These are phyloP conservation scores for Balaenoptera acutorostrata DNA, from an alignment of 2,113 vertebrate genomes.

Conservation along the genomic window DNA sequence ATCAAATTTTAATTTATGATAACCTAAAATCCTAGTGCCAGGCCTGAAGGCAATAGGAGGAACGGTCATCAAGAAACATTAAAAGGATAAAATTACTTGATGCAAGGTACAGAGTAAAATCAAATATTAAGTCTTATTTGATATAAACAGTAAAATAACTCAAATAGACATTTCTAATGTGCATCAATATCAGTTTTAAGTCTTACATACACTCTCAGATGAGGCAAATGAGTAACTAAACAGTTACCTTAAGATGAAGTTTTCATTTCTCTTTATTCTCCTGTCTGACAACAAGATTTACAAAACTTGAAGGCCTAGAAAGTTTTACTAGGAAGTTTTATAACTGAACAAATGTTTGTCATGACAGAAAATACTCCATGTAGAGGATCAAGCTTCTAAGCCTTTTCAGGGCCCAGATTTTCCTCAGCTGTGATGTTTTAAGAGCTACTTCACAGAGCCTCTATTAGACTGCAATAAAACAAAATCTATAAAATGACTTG, in stretches of 20 bases:
- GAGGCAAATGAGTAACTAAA: neutral
- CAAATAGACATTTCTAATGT: neutral
- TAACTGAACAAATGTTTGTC: neutral
- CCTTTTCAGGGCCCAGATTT: neutral
- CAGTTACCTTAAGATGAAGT: neutral
- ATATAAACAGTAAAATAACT: neutral
- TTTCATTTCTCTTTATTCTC: neutral
- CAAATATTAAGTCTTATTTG: neutral
- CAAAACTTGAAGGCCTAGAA: neutral
- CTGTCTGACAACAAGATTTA: slow-evolving; percentile 6
- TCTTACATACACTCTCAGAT: neutral
- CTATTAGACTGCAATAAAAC: neutral
- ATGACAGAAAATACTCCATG: neutral
- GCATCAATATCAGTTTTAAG: neutral
- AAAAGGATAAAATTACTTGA: neutral
- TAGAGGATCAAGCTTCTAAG: neutral
- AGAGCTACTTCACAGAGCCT: neutral
- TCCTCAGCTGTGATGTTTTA: neutral
- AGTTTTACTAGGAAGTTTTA: neutral
- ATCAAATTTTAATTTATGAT: slow-evolving; percentile 69
- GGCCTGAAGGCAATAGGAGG: slow-evolving; percentile 63
- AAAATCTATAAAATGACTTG: neutral
- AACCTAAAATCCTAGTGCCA: slow-evolving; percentile 72
- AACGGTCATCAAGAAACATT: slow-evolving; percentile 66
- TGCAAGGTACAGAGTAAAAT: neutral